Evolutionary conservation across 2,797 vertebrate genomes (phyloP).

Genomic region (Pipistrellus pipistrellus): DNA sequence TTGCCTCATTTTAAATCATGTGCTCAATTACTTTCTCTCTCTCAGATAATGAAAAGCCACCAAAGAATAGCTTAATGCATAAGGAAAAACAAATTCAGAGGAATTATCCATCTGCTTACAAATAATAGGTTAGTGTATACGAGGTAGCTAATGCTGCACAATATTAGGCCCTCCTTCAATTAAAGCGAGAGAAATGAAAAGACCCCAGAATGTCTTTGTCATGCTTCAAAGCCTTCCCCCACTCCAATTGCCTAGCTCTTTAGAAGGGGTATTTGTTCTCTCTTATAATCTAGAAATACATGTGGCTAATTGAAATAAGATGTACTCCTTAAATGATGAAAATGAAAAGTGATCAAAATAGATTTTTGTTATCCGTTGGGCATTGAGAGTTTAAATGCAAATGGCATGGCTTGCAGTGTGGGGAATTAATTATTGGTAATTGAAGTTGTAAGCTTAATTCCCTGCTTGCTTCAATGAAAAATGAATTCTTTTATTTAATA

Average conservation of each 20-base stretch:
- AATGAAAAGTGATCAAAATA: slow-evolving; percentile 88
- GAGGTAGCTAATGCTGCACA: slow-evolving; percentile 29
- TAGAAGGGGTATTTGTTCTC: slow-evolving; percentile 74
- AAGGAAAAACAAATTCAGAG: slow-evolving; percentile 52
- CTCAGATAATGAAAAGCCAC: slow-evolving; percentile 14
- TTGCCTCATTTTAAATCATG: slow-evolving; percentile 35
- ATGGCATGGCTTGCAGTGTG: slow-evolving; percentile 85
- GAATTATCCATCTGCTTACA: slow-evolving; percentile 43
- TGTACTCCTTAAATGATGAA: slow-evolving; percentile 84
- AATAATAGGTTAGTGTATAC: not conserved
- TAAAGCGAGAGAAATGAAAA: slow-evolving; percentile 59
- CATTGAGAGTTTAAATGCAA: slow-evolving; percentile 88
- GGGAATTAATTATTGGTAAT: slow-evolving; percentile 90
- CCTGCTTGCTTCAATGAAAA: slow-evolving; percentile 84
- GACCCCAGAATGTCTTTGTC: slow-evolving; percentile 47
- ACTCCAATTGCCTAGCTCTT: slow-evolving; percentile 24
- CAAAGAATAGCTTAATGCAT: slow-evolving; percentile 27
- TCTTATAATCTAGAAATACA: slow-evolving; percentile 62
- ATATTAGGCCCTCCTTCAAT: slow-evolving; percentile 13
- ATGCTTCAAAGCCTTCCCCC: slow-evolving; percentile 43
- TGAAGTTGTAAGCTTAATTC: slow-evolving; percentile 89
- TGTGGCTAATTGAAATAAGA: slow-evolving; percentile 79
- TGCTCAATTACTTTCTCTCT: slow-evolving; percentile 55
- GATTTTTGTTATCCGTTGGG: slow-evolving; percentile 88
- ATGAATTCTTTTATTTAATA: slow-evolving; percentile 88